These are phyloP conservation scores for Parochlus steinenii DNA, from an alignment of 2,888 invertebrate species.

Conservation along the genomic window DNA sequence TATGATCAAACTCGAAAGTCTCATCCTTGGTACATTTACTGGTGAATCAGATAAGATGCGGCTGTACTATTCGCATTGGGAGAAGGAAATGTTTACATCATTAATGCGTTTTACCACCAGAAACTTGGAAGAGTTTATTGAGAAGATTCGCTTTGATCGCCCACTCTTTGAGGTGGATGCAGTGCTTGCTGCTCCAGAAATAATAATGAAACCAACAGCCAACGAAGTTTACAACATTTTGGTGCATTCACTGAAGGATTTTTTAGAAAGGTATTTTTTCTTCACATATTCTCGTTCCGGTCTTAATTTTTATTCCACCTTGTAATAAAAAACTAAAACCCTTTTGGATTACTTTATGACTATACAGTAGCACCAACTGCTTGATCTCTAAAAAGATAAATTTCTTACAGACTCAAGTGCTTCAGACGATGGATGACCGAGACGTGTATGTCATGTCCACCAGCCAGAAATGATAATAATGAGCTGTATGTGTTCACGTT, in stretches of 20 bases:
- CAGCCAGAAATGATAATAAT: constrained; percentile 37
- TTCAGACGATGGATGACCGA: constrained; percentile 78
- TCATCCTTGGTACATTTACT: constrained; percentile 63
- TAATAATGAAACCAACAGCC: constrained; percentile 55
- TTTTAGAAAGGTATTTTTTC: constrained; percentile 44
- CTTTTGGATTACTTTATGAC: no score
- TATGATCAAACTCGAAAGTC: constrained; percentile 68
- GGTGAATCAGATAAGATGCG: constrained; percentile 57
- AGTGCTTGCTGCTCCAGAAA: constrained; percentile 53
- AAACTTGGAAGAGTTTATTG: constrained; percentile 54
- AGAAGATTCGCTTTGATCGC: constrained; percentile 34
- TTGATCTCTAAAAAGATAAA: no score
- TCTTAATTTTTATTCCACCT: no score
- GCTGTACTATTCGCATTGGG: constrained; percentile 68
- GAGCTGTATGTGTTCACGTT: constrained; percentile 53
- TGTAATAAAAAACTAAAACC: no score
- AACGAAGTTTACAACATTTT: constrained; percentile 64
- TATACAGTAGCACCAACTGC: no score
- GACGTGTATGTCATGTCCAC: constrained; percentile 55
- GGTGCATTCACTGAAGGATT: constrained; percentile 55
- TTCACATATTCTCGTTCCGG: no score
- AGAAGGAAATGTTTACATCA: constrained; percentile 55
- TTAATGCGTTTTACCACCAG: constrained; percentile 46
- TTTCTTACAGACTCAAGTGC: constrained; percentile 39
- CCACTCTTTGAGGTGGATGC: constrained; percentile 69